Base-by-base conservation (phyloP, 2,888 invertebrate species). In the Synergus japonicus region DNA sequence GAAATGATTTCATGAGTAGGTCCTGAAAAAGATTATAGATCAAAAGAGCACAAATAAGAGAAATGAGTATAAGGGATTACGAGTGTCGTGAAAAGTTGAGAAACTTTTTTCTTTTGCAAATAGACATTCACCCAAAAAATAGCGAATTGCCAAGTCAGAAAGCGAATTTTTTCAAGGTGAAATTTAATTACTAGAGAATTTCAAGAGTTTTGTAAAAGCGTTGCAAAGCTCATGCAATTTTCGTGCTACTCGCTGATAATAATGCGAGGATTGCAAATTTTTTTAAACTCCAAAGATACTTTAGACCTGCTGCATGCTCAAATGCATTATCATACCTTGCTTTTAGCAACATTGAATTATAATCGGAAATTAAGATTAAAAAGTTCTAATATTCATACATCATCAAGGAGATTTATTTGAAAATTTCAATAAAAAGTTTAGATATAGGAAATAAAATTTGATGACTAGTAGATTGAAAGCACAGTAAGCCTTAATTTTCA, bases 141-240 rank as follows among this genome's bases (percentile, higher is more conserved):
- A 2, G 9, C 15, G 15, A 49, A 12, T 12, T 49, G 49, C 49
- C 12, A 49, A 49, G 49, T 13, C 12, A 49, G 49, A 49, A 49
- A 12, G 4, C 12, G 13, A 49, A 12, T 44, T 76, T 67, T 67
- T 76, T 66, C 18, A 43, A 66, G 9, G n/a, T 9, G 37, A n/a
- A 66, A 44, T 63, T 63, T 29, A 49, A 49, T 15, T 12, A 18
- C n/a, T 67, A 18, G n/a, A 67, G 22, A 43, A 18, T 46, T 67
- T 67, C 67, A 67, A 44, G 10, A 67, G 18, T 67, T 12, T 67
- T 67, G 8, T 44, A 18, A 44, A 67, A 67, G 67, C 67, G 44
- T n/a, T 44, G 67, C 67, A 67, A 67, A 67, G 67, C 67, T 44
- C 67, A 67, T 67, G 67, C 67, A 22, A 44, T 44, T 67, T 43